Evolutionary conservation across 2,888 invertebrate species (phyloP).

Genomic region (Eupithecia centaureata): DNA sequence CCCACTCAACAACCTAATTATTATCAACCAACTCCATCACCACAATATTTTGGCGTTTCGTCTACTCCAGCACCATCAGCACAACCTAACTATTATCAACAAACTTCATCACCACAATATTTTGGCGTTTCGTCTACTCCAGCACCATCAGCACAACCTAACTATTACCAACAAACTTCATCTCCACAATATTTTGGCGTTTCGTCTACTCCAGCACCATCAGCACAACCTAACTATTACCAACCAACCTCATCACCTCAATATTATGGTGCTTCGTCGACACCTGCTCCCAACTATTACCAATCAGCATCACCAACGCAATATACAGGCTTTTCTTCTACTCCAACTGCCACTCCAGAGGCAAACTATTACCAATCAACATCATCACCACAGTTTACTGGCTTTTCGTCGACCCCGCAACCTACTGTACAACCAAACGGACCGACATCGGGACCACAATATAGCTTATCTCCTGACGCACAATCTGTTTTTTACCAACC

Average conservation of each 20-base stretch:
- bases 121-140: slow-evolving; percentile 16
- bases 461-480: neutral
- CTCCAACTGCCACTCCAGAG: slow-evolving; percentile 25
- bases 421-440: slow-evolving; percentile 1
- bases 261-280: slow-evolving; percentile 11
- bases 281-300: slow-evolving; percentile 19
- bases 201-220: slow-evolving; percentile 17
- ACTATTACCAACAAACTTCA: slow-evolving; percentile 44
- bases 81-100: slow-evolving; percentile 6
- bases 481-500: slow-evolving; percentile 42
- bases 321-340: neutral
- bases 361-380: neutral
- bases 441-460: slow-evolving; percentile 9
- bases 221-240: slow-evolving; percentile 42
- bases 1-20: neutral
- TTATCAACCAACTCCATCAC: slow-evolving; percentile 3
- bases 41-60: slow-evolving; percentile 15
- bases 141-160: slow-evolving; percentile 31
- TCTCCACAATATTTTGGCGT: slow-evolving; percentile 18
- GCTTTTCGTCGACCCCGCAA: neutral
- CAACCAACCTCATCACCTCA: slow-evolving; percentile 39
- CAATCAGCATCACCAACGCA: neutral
- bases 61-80: slow-evolving; percentile 14
- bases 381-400: neutral
- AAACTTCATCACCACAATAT: slow-evolving; percentile 6